These are phyloP conservation scores for Balearica regulorum DNA, from an alignment of 2,797 vertebrate genomes.

Conservation along the genomic window DNA sequence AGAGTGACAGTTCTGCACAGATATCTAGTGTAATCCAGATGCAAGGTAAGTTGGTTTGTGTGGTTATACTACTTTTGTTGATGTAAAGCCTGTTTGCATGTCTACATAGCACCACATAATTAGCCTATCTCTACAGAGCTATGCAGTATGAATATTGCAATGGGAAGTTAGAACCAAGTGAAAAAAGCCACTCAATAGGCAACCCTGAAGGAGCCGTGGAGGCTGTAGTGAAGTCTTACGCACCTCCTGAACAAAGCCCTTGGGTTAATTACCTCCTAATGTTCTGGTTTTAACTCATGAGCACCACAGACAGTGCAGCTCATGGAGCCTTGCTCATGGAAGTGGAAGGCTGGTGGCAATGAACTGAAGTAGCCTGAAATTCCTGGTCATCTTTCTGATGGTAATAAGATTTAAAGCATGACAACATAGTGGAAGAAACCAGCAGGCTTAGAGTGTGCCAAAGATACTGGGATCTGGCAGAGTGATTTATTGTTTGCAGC, in stretches of 20 bases:
- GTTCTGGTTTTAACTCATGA: neutral
- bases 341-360: neutral
- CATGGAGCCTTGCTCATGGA: neutral
- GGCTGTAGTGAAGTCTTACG: neutral
- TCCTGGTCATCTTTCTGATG: neutral
- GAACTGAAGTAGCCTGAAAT: neutral
- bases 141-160: neutral
- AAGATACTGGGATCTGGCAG: neutral
- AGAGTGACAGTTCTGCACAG: neutral
- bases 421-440: neutral
- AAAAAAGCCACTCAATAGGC: neutral
- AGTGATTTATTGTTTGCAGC: constrained; percentile 12
- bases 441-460: neutral
- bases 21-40: accelerated
- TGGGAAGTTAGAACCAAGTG: neutral
- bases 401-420: neutral
- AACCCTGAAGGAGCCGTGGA: neutral
- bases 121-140: neutral
- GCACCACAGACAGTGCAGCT: neutral
- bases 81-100: neutral
- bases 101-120: neutral
- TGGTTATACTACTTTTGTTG: neutral
- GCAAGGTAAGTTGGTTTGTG: neutral
- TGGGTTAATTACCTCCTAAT: neutral
- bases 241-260: neutral